Conservation (phyloP, 2,113 vertebrate genomes). For the Neogale vison region DNA sequence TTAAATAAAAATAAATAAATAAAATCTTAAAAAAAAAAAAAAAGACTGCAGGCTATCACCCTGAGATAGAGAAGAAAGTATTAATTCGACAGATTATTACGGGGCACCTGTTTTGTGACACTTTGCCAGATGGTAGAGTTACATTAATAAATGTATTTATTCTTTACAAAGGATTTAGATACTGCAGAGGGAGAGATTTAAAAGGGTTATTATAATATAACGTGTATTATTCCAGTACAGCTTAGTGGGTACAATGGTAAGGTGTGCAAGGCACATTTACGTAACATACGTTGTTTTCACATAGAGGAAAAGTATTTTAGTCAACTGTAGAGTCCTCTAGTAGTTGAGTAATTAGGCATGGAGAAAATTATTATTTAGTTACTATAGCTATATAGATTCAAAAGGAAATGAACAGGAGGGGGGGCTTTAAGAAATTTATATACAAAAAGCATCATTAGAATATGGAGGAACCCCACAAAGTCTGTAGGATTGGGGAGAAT, state of each 20-base stretch:
- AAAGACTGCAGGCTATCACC: neutral
- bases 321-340: too few species aligned
- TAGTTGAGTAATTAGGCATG: neutral
- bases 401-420: neutral
- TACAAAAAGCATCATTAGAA: neutral
- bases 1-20: too few species aligned
- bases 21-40: neutral
- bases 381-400: neutral
- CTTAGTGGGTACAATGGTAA: too few species aligned
- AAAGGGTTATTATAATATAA: neutral
- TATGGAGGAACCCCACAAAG: neutral
- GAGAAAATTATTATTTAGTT: neutral
- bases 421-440: neutral
- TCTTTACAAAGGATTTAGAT: neutral
- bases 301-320: too few species aligned
- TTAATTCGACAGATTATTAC: neutral
- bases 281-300: rapidly evolving
- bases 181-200: neutral
- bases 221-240: neutral
- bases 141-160: neutral
- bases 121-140: neutral
- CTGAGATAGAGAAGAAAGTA: neutral
- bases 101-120: neutral
- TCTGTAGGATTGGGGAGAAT: neutral
- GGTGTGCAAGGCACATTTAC: too few species aligned